These are phyloP conservation scores for Nephrotoma appendiculata DNA, from an alignment of 2,888 invertebrate genomes.

Conservation along the genomic window DNA sequence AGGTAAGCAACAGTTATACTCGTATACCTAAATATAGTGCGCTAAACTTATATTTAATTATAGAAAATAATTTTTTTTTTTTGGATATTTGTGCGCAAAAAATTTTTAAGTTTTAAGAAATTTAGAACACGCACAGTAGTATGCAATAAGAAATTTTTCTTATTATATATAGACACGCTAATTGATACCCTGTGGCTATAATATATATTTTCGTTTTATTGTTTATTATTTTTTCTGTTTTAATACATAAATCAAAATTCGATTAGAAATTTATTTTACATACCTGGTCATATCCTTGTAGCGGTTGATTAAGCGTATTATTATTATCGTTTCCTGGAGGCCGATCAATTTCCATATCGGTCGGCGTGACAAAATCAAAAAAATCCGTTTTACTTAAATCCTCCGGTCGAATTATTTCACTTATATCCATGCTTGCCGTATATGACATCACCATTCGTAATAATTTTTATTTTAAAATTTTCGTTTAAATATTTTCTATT, in stretches of 20 bases:
- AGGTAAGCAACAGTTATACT: neutral
- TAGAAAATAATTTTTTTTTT: neutral
- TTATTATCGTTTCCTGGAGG: slow-evolving; percentile 18
- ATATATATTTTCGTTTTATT: neutral
- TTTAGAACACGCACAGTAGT: neutral
- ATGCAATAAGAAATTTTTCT: neutral
- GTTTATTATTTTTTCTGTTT: neutral
- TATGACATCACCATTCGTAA: slow-evolving; percentile 23
- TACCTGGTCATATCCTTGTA: slow-evolving; percentile 33
- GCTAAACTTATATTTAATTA: neutral
- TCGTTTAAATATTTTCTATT: neutral
- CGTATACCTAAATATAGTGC: neutral
- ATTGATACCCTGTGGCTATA: neutral
- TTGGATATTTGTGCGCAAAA: neutral
- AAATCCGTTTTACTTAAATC: slow-evolving; percentile 78
- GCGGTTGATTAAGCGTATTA: slow-evolving; percentile 25
- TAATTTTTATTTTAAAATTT: neutral
- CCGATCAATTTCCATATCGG: slow-evolving; percentile 41
- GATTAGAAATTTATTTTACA: slow-evolving; percentile 2
- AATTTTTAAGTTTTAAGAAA: neutral
- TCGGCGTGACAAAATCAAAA: slow-evolving; percentile 77
- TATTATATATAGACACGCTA: neutral
- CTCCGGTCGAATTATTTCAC: slow-evolving; percentile 62
- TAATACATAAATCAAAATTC: neutral
- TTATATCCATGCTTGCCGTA: slow-evolving; percentile 57